phyloP scores from a whole-genome alignment of 2,888 invertebrate species.

The Drosophila atripex region DNA sequence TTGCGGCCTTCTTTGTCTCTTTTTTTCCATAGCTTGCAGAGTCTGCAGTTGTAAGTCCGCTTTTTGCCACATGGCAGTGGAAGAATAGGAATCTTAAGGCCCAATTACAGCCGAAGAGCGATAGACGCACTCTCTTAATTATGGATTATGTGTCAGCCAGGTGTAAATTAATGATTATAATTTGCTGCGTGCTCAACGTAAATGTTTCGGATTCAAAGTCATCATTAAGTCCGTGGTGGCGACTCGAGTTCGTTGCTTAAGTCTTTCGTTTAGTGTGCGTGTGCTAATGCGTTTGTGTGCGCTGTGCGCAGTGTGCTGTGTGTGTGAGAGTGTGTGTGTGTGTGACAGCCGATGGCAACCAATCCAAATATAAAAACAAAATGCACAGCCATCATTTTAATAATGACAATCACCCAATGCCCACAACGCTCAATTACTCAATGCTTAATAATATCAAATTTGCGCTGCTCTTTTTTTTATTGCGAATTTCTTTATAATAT shows the following conservation, averaged over 20 bases:
- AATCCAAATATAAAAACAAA: constrained; percentile 17
- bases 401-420: constrained; percentile 37
- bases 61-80: constrained; percentile 59
- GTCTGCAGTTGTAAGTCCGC: constrained; percentile 47
- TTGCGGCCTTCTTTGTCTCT: constrained; percentile 50
- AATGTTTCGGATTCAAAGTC: constrained; percentile 49
- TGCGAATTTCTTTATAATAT: constrained; percentile 28
- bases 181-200: constrained; percentile 45
- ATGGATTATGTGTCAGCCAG: constrained; percentile 39
- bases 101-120: background rate
- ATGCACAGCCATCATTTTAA: constrained; percentile 25
- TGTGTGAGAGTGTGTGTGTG: constrained; percentile 34
- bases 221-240: constrained; percentile 66
- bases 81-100: constrained; percentile 9
- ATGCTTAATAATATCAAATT: constrained; percentile 65
- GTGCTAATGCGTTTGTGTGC: constrained; percentile 14
- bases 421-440: constrained; percentile 64
- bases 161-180: constrained; percentile 66
- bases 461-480: constrained; percentile 39
- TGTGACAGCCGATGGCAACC: constrained; percentile 42
- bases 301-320: background rate
- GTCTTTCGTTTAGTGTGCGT: constrained; percentile 70
- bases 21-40: constrained; percentile 6
- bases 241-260: constrained; percentile 71
- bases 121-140: constrained; percentile 26